Evolutionary conservation across 2,113 vertebrate genomes (phyloP).

Genomic region (Oreochromis tanganicae): DNA sequence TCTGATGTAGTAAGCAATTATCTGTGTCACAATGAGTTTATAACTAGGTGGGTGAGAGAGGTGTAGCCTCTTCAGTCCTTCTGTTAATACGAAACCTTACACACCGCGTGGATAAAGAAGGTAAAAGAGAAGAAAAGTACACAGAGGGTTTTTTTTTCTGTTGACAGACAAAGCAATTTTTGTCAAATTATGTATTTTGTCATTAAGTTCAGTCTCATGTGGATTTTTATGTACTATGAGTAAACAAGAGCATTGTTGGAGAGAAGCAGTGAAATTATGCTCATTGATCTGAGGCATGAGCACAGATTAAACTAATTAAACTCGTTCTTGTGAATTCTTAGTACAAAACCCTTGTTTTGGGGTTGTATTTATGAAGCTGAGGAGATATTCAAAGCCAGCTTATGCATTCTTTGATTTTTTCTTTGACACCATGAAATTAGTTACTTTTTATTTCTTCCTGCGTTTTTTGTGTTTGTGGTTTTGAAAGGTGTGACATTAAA

Average conservation of each 20-base stretch:
- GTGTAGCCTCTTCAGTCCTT: not conserved
- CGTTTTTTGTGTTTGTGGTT: not conserved
- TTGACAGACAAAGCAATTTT: not conserved
- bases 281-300: conserved; percentile 6
- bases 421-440: not conserved
- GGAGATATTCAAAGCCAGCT: conserved; percentile 4
- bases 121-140: not conserved
- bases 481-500: not conserved
- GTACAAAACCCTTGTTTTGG: not conserved
- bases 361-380: not conserved
- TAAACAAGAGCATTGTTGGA: conserved; percentile 30
- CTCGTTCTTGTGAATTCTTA: not conserved
- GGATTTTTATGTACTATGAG: not conserved
- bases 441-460: not conserved
- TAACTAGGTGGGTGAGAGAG: not conserved
- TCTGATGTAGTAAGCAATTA: not conserved
- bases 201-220: conserved; percentile 5
- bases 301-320: conserved; percentile 44
- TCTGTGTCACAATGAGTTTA: not conserved
- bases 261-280: not conserved
- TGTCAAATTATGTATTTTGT: not conserved
- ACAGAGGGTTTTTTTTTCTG: not conserved
- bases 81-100: not conserved
- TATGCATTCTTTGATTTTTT: conserved; percentile 3
- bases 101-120: not conserved